Conservation (phyloP, 2,113 vertebrate genomes). For the Chaetura pelagica region DNA sequence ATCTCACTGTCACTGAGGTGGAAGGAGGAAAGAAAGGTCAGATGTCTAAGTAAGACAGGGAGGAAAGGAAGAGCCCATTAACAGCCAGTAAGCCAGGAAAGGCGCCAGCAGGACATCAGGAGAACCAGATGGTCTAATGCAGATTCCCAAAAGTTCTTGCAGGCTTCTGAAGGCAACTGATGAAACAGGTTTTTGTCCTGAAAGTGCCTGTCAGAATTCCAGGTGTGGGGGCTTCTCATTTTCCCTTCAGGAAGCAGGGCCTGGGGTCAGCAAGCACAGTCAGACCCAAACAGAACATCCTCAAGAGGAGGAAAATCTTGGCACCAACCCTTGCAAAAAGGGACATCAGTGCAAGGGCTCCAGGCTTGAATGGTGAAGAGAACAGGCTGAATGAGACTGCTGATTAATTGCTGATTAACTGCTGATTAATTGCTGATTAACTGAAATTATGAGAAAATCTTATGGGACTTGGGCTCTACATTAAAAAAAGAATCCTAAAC, state of each 20-base stretch:
- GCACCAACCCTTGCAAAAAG: neutral
- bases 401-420: neutral
- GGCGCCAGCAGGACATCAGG: neutral
- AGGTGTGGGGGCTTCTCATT: neutral
- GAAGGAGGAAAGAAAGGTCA: neutral
- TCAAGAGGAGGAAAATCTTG: neutral
- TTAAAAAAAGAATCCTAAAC: neutral
- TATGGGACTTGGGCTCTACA: neutral
- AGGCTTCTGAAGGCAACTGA: neutral
- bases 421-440: neutral
- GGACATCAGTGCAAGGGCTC: neutral
- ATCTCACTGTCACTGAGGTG: constrained; percentile 92
- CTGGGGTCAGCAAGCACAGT: neutral
- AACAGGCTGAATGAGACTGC: neutral
- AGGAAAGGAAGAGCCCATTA: neutral
- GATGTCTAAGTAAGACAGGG: neutral
- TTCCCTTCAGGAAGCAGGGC: neutral
- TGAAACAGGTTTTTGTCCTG: neutral
- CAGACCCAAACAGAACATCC: neutral
- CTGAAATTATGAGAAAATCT: neutral
- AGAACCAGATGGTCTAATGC: neutral
- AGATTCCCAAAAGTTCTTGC: neutral
- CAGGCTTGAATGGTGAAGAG: neutral
- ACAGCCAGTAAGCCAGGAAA: neutral
- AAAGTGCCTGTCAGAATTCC: neutral